phyloP scores from a whole-genome alignment of 2,113 vertebrate genomes.

The Leucosticte australis region DNA sequence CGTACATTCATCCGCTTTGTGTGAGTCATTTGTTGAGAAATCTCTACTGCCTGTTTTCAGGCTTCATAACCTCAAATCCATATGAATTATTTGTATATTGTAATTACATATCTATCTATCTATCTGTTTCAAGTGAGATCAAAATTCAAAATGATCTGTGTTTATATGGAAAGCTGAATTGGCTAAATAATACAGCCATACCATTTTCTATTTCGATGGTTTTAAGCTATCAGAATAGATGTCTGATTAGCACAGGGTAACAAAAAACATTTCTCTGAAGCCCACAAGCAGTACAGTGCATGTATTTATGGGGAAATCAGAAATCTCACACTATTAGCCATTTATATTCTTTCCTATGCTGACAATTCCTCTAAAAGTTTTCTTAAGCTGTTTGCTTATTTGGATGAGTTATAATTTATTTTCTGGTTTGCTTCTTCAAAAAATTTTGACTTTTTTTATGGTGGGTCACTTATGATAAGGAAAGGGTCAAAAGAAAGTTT shows the following conservation, averaged over 20 bases:
- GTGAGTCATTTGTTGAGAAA: neutral
- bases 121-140: neutral
- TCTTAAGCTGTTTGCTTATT: slow-evolving; percentile 38
- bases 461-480: slow-evolving; percentile 58
- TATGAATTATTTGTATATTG: neutral
- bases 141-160: neutral
- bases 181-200: neutral
- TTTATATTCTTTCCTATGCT: neutral
- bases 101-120: neutral
- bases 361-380: slow-evolving; percentile 36
- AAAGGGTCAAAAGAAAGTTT: slow-evolving; percentile 65
- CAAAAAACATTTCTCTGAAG: neutral
- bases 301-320: neutral
- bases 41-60: neutral
- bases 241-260: neutral
- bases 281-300: neutral
- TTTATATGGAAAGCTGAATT: neutral
- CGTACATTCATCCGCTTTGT: neutral
- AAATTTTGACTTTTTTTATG: slow-evolving; percentile 40
- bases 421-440: neutral
- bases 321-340: neutral
- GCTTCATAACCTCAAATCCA: neutral
- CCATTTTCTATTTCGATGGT: neutral
- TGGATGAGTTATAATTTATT: slow-evolving; percentile 51
- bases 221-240: neutral